phyloP scores from a whole-genome alignment of 2,888 invertebrate genomes.

The Ommatoiulus sabulosus region DNA sequence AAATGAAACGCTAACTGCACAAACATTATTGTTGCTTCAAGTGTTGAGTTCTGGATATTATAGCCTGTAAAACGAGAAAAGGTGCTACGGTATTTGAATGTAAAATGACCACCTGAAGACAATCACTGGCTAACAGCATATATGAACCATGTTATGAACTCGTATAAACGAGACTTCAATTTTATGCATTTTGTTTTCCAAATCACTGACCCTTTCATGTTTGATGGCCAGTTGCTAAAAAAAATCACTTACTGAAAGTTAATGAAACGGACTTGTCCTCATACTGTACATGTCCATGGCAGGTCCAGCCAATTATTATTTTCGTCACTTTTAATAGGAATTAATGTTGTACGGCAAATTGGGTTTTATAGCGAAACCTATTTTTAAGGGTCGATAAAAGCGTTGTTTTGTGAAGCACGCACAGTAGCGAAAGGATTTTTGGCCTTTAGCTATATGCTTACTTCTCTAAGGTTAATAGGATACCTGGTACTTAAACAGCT shows the following conservation, averaged over 20 bases:
- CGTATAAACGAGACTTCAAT: neutral
- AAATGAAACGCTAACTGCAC: too few species aligned
- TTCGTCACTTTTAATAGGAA: neutral
- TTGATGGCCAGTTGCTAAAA: neutral
- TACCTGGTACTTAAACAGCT: neutral
- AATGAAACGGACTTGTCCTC: neutral
- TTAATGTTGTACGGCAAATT: neutral
- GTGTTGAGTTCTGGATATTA: too few species aligned
- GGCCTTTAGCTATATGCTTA: neutral
- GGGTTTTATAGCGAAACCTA: neutral
- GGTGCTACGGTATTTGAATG: too few species aligned
- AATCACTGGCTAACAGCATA: too few species aligned
- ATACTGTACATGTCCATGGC: neutral
- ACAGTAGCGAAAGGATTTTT: constrained; percentile 21
- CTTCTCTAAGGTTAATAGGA: neutral
- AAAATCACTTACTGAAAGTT: neutral
- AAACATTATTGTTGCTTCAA: too few species aligned
- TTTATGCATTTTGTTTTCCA: neutral
- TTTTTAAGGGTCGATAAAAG: constrained; percentile 15
- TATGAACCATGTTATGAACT: neutral
- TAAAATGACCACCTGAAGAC: too few species aligned
- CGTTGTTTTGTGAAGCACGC: neutral
- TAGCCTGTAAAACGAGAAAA: too few species aligned
- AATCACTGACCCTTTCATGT: neutral
- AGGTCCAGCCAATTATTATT: neutral